Evolutionary conservation across 2,113 vertebrate species (phyloP).

Genomic region (Phyllostomus hastatus): DNA sequence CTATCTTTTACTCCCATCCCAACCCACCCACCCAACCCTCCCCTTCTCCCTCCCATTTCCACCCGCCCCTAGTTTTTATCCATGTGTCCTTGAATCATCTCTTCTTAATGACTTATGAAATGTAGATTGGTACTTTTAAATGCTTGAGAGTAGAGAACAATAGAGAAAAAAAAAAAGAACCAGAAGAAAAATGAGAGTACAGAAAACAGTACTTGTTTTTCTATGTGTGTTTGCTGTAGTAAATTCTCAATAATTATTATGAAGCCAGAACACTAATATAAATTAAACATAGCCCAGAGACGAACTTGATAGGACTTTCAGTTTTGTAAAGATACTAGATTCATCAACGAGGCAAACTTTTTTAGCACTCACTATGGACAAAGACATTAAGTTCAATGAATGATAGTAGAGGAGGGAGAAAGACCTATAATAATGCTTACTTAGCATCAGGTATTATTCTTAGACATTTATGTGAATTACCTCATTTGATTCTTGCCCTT

Average conservation of each 20-base stretch:
- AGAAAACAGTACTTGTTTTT: background rate
- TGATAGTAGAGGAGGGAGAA: background rate
- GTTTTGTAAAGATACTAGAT: background rate
- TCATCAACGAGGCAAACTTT: conserved; percentile 21
- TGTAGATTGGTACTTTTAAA: background rate
- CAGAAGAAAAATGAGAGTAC: background rate
- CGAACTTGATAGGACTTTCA: background rate
- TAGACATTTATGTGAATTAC: background rate
- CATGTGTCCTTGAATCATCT: background rate
- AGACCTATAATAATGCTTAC: background rate
- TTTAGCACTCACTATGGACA: background rate
- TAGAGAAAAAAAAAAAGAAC: background rate
- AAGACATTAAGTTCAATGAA: background rate
- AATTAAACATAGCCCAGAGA: background rate
- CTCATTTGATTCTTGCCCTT: background rate
- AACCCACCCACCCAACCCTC: too few species aligned
- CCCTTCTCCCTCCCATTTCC: too few species aligned
- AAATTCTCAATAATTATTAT: background rate
- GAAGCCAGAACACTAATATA: background rate
- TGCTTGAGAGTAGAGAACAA: background rate
- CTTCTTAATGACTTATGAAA: background rate
- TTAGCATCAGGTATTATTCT: background rate
- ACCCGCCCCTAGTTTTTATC: too few species aligned
- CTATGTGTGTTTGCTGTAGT: background rate
- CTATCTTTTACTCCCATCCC: too few species aligned